Evolutionary conservation across 2,797 vertebrate species (phyloP).

Genomic region (Myotis planiceps): DNA sequence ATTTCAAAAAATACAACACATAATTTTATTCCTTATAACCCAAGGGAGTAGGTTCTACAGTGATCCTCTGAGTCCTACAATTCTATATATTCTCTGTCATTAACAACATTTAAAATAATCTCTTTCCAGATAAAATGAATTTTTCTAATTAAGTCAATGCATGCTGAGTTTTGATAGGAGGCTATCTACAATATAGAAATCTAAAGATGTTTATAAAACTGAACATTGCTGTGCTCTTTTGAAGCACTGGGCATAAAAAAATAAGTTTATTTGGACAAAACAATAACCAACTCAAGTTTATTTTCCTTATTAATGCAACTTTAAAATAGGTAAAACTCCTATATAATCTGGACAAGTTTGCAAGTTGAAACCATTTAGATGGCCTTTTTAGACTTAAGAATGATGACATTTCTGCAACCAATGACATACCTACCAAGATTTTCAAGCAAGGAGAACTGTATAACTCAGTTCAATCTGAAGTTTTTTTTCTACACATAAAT

Average conservation of each 20-base stretch:
- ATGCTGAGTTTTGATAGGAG: neutral
- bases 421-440: neutral
- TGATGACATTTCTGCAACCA: neutral
- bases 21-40: neutral
- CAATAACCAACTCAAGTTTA: neutral
- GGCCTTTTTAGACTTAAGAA: neutral
- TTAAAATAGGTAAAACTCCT: neutral
- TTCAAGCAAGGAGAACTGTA: neutral
- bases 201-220: neutral
- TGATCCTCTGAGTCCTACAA: no score
- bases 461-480: neutral
- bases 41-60: no score
- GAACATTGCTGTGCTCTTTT: neutral
- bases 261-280: neutral
- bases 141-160: neutral
- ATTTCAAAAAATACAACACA: neutral
- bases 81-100: no score
- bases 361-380: neutral
- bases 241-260: neutral
- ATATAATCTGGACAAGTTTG: neutral
- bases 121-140: no score
- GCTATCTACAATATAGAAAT: neutral
- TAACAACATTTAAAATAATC: no score
- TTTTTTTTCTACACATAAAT: constrained; percentile 11
- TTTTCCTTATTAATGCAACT: neutral